A percentile compares a stretch with the other conserved stretches of the same genome.
These are phyloP conservation scores for Pseudomyrmex sp. DNA, from an alignment of 1,140 invertebrate genomes.

Conservation along the genomic window DNA sequence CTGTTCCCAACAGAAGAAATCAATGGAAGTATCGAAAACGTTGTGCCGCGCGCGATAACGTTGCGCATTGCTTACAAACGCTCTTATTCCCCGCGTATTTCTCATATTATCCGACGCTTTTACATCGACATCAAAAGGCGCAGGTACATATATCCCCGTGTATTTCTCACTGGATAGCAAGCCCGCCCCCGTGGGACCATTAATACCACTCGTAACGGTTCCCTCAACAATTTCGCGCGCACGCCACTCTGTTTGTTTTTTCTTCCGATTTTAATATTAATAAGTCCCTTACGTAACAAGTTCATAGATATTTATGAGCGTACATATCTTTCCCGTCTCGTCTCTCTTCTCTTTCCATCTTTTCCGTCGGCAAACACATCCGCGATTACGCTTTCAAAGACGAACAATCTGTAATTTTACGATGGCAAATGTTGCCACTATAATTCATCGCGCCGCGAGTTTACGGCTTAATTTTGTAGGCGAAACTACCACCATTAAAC, in stretches of 20 bases:
- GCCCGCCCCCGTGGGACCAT: background rate
- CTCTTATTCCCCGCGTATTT: background rate
- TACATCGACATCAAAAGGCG: slow-evolving; percentile 1
- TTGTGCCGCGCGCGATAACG: slow-evolving; percentile 30
- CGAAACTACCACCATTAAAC: slow-evolving; percentile 45
- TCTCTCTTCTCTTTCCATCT: background rate
- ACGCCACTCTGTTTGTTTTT: background rate
- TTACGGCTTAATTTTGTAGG: slow-evolving; percentile 45
- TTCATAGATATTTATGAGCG: slow-evolving; percentile 28
- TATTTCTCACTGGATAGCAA: slow-evolving; percentile 27
- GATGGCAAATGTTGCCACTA: slow-evolving; percentile 9
- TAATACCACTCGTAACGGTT: slow-evolving; percentile 20
- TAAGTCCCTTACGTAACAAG: background rate
- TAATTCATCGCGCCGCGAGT: slow-evolving; percentile 28
- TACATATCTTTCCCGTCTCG: background rate
- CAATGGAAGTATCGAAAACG: slow-evolving; percentile 44
- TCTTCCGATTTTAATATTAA: slow-evolving; percentile 45
- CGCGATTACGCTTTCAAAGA: slow-evolving; percentile 30
- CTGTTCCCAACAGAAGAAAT: slow-evolving; percentile 21
- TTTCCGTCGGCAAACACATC: background rate
- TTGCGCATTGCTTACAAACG: slow-evolving; percentile 38
- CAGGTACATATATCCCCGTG: slow-evolving; percentile 22
- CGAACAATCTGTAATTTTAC: slow-evolving; percentile 35
- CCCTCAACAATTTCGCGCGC: background rate
- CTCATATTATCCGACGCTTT: slow-evolving; percentile 30